Percentiles rank a stretch among this genome's conserved stretches.
phyloP scores from a whole-genome alignment of 2,113 vertebrate genomes.

The Menura novaehollandiae region DNA sequence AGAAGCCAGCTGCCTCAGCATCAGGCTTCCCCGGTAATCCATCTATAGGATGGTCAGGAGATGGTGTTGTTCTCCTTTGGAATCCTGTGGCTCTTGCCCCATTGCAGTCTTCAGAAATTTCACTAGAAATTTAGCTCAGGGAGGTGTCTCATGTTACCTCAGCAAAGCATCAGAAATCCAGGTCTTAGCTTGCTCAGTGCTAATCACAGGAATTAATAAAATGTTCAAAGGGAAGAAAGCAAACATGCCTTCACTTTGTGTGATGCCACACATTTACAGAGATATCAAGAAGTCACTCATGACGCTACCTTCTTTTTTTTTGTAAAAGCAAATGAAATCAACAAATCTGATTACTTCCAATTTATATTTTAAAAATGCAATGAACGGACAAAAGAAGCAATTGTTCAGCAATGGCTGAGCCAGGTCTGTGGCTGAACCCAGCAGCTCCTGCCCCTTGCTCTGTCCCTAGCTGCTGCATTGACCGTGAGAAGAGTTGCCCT shows the following conservation, averaged over 20 bases:
- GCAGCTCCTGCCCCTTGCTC: background rate
- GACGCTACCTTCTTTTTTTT: background rate
- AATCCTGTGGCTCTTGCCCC: background rate
- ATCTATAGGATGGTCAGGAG: background rate
- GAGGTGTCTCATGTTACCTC: background rate
- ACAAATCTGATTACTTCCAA: background rate
- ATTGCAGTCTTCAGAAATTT: background rate
- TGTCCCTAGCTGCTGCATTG: background rate
- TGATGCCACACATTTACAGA: background rate
- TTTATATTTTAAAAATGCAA: background rate
- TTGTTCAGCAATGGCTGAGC: background rate
- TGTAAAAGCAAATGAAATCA: background rate
- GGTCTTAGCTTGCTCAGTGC: background rate
- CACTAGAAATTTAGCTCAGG: background rate
- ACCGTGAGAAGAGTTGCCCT: background rate
- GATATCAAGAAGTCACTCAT: accelerated
- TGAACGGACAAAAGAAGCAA: background rate
- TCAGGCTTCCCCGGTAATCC: background rate
- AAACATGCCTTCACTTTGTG: background rate
- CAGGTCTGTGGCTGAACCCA: background rate
- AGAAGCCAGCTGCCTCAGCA: background rate
- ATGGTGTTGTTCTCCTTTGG: background rate
- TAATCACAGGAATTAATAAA: background rate
- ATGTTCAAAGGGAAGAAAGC: background rate
- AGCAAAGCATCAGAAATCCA: background rate